Evolutionary conservation across 2,888 invertebrate genomes (phyloP), one percentile per base, ranked within the genome.

Genomic region (Agrotis exclamationis): DNA sequence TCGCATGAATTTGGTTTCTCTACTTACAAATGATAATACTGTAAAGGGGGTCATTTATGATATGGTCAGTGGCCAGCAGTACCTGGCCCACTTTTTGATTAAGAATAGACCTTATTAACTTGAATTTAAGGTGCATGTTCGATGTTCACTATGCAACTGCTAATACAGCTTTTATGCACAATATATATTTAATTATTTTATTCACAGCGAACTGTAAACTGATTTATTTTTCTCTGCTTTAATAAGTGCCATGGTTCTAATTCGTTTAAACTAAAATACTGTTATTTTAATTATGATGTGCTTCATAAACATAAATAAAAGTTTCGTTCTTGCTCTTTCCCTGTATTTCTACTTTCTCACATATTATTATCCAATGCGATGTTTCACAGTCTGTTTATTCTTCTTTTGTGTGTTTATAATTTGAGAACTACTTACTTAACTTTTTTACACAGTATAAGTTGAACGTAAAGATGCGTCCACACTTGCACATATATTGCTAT

Each of bases 121-220:
- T 14, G n/a, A 2, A 16, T 47, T 2, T 39, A 39, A 39, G 48
- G 22, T 22, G 50, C 45, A 28, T 22, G n/a, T 47, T 70, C 70
- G 5, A 56, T 74, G 70, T 74, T 20, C n/a, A 74, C 76, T 47
- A 22, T 56, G 70, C 47, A 57, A 22, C 6, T 51, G 71, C 47
- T 70, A 58, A 70, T 70, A 70, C 62, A 51, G 77, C 77, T 76
- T 74, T 58, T 33, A 45, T 47, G 60, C 71, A 50, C 76, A 18
- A 44, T 74, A 20, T 70, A 22, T 57, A 2, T 5, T 47, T 39
- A 57, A 20, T 20, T 14, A 53, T 60, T 54, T 47, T 53, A 44
- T 18, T 16, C 20, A 18, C 13, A 45, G 0, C 13, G 16, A 11
- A 45, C 1, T 56, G n/a, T 18, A 9, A 22, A 18, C n/a, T 20